phyloP scores from a whole-genome alignment of 2,888 invertebrate species.

The Rambutsinella grinnellia region DNA sequence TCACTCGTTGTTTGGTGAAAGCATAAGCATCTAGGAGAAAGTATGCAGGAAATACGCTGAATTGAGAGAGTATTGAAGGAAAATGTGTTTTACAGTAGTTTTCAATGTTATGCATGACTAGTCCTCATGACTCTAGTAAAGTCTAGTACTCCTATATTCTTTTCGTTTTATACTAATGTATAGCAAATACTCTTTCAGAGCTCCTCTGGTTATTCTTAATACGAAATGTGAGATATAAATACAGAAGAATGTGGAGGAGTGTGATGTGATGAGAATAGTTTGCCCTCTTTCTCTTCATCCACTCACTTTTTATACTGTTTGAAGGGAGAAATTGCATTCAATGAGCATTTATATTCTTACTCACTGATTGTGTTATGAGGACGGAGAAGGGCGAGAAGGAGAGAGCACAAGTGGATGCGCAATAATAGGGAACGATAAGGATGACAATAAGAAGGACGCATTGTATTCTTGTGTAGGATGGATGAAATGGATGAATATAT shows the following conservation, averaged over 20 bases:
- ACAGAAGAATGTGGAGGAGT: not conserved
- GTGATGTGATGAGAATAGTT: slow-evolving; percentile 35
- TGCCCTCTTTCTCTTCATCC: slow-evolving; percentile 27
- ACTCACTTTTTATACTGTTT: not conserved
- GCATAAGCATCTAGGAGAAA: slow-evolving; percentile 1
- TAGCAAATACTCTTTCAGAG: no score
- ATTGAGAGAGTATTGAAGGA: slow-evolving; percentile 36
- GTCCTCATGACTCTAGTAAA: slow-evolving; percentile 44
- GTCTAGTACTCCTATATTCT: not conserved
- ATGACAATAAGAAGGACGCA: not conserved
- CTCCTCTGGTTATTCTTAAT: no score
- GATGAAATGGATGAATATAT: not conserved
- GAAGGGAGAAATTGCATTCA: slow-evolving; percentile 5
- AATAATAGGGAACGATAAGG: not conserved
- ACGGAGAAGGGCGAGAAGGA: not conserved
- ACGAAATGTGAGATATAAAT: not conserved
- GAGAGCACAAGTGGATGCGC: not conserved
- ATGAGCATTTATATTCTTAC: not conserved
- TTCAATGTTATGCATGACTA: slow-evolving; percentile 53
- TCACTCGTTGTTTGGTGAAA: not conserved
- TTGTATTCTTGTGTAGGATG: not conserved
- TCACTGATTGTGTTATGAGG: not conserved
- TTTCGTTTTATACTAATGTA: not conserved
- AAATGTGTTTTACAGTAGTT: slow-evolving; percentile 48
- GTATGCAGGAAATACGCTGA: slow-evolving; percentile 14